Conservation (phyloP, 2,888 invertebrate species). For the Caenorhabditis imperialis region DNA sequence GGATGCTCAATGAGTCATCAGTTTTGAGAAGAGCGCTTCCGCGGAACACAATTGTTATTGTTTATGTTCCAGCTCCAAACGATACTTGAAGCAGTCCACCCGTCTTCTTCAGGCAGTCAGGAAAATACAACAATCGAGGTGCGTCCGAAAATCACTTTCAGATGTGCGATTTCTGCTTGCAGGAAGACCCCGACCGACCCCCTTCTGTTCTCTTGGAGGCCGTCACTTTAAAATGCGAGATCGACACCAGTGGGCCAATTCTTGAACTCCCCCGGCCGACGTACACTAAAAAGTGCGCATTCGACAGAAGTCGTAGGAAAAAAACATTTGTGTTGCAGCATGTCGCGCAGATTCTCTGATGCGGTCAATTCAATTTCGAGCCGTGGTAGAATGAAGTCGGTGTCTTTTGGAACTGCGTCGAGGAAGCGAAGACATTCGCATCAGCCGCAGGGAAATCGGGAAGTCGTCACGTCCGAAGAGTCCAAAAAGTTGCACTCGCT, state of each 20-base stretch:
- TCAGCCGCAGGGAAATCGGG: slow-evolving; percentile 54
- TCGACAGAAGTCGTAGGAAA: slow-evolving; percentile 12
- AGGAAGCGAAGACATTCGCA: slow-evolving; percentile 61
- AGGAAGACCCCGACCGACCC: slow-evolving; percentile 68
- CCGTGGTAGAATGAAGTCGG: slow-evolving; percentile 62
- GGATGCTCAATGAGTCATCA: slow-evolving; percentile 29
- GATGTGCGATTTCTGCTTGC: slow-evolving; percentile 15
- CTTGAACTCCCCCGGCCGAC: slow-evolving; percentile 66
- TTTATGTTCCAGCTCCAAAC: slow-evolving; percentile 71
- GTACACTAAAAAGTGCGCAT: slow-evolving; percentile 64
- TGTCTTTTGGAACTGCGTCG: slow-evolving; percentile 62
- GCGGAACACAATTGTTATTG: slow-evolving; percentile 1
- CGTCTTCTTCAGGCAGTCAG: slow-evolving; percentile 72
- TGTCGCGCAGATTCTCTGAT: slow-evolving; percentile 72
- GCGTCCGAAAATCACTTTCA: not conserved
- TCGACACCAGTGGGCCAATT: slow-evolving; percentile 67
- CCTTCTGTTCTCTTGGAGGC: slow-evolving; percentile 76
- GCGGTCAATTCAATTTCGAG: slow-evolving; percentile 61
- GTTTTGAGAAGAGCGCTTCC: not conserved
- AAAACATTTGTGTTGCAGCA: slow-evolving; percentile 58
- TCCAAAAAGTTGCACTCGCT: slow-evolving; percentile 64
- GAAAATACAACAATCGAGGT: slow-evolving; percentile 69
- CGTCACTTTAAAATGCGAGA: slow-evolving; percentile 68
- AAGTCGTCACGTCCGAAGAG: slow-evolving; percentile 60
- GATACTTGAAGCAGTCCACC: slow-evolving; percentile 74